Conservation (phyloP, 1,140 invertebrate species). For the Ceratina calcarata region DNA sequence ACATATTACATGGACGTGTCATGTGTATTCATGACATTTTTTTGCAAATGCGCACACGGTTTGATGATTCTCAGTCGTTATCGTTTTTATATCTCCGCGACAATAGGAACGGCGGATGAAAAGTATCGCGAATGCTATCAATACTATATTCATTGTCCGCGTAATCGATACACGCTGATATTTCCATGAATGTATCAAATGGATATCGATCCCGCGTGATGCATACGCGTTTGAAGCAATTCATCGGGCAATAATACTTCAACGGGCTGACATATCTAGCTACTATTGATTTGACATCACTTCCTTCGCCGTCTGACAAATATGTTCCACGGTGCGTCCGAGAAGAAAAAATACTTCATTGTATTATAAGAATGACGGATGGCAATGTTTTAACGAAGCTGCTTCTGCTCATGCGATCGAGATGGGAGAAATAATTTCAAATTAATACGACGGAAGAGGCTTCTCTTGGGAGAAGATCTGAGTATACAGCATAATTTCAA, state of each 20-base stretch:
- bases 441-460: no score
- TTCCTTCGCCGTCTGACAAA: constrained; percentile 1
- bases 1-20: no score
- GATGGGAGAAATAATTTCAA: no score
- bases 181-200: not conserved
- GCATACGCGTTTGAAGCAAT: not conserved
- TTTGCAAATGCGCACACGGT: not conserved
- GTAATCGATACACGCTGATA: not conserved
- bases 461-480: no score
- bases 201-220: not conserved
- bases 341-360: no score
- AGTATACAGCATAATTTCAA: no score
- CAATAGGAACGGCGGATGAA: constrained; percentile 1
- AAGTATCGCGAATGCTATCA: not conserved
- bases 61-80: not conserved
- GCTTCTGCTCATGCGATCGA: not conserved
- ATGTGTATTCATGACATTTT: not conserved
- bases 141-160: not conserved
- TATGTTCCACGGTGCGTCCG: no score
- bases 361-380: no score
- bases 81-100: not conserved
- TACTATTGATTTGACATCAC: not conserved
- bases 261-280: not conserved
- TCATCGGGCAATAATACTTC: not conserved
- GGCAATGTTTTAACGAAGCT: no score